A percentile compares a stretch with the other conserved stretches of the same genome.
Evolutionary conservation across 2,113 vertebrate genomes (phyloP).

Genomic region (Rhinolophus ferrumequinum): DNA sequence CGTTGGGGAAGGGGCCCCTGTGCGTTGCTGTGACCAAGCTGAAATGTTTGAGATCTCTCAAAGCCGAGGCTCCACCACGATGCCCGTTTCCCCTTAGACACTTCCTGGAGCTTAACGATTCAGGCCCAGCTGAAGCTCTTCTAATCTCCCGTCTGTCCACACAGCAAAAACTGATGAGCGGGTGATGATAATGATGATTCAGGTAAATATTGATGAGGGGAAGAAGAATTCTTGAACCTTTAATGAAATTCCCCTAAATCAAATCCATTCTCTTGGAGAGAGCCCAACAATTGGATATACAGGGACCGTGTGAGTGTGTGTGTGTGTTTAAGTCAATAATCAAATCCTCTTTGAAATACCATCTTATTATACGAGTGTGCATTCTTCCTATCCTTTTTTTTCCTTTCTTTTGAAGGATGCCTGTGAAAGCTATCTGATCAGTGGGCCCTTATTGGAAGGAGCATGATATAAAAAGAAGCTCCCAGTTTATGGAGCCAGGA

Average conservation of each 20-base stretch:
- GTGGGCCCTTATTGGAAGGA: neutral
- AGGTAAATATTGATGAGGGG: slow-evolving; percentile 30
- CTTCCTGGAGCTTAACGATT: neutral
- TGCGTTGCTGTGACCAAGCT: neutral
- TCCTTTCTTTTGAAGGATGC: neutral
- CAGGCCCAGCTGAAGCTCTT: neutral
- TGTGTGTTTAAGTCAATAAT: neutral
- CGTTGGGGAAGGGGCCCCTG: neutral
- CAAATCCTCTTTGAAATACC: neutral
- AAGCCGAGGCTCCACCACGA: neutral
- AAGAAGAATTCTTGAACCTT: neutral
- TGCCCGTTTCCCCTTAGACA: neutral
- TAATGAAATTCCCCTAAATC: slow-evolving; percentile 29
- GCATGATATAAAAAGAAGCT: neutral
- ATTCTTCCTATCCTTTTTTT: neutral
- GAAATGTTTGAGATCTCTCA: neutral
- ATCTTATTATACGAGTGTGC: neutral
- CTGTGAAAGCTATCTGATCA: neutral
- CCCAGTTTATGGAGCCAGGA: neutral
- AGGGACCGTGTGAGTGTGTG: neutral
- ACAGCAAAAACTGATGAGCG: neutral
- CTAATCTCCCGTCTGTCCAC: slow-evolving; percentile 47
- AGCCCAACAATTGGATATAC: neutral
- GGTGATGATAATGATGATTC: neutral
- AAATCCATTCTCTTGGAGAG: neutral